Conservation (phyloP, 2,113 vertebrate genomes). For the Ranitomeya variabilis region DNA sequence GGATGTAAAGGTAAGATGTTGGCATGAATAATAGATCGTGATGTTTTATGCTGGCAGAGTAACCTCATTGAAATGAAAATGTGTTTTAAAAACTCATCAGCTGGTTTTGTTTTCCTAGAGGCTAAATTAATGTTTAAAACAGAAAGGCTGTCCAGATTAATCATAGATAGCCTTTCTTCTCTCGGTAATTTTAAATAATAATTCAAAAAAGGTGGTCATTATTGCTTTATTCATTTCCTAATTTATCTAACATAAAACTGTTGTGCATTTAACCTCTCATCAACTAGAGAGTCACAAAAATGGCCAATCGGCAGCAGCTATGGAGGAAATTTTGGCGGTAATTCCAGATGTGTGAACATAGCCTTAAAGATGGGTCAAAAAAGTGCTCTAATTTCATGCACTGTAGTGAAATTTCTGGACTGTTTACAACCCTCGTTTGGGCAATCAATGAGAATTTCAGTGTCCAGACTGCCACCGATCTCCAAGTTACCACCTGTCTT, state of each 20-base stretch:
- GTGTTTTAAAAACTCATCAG: slow-evolving; percentile 54
- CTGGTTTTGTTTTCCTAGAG: slow-evolving; percentile 54
- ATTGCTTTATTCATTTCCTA: slow-evolving; percentile 40
- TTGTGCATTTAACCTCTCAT: neutral
- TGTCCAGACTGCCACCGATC: no score
- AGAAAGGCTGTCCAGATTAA: slow-evolving; percentile 47
- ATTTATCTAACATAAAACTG: slow-evolving; percentile 11
- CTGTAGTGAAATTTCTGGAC: no score
- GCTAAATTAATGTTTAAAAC: slow-evolving; percentile 50
- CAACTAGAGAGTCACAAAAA: neutral
- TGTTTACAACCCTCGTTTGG: no score
- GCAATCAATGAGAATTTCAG: no score
- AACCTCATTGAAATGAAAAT: slow-evolving; percentile 52
- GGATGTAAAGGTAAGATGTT: slow-evolving; percentile 54
- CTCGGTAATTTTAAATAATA: slow-evolving; percentile 21
- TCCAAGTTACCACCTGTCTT: no score
- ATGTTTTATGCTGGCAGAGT: slow-evolving; percentile 65
- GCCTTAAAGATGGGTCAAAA: no score
- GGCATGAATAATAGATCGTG: slow-evolving; percentile 68
- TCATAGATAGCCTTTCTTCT: slow-evolving; percentile 25
- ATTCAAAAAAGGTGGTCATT: slow-evolving; percentile 24
- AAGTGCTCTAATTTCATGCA: no score
- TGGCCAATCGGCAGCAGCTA: neutral
- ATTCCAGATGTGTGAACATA: no score
- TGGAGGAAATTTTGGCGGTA: no score